Evolutionary conservation across 2,888 invertebrate genomes (phyloP), one percentile per base, ranked within the genome.

Genomic region (Scotopteryx bipunctaria): DNA sequence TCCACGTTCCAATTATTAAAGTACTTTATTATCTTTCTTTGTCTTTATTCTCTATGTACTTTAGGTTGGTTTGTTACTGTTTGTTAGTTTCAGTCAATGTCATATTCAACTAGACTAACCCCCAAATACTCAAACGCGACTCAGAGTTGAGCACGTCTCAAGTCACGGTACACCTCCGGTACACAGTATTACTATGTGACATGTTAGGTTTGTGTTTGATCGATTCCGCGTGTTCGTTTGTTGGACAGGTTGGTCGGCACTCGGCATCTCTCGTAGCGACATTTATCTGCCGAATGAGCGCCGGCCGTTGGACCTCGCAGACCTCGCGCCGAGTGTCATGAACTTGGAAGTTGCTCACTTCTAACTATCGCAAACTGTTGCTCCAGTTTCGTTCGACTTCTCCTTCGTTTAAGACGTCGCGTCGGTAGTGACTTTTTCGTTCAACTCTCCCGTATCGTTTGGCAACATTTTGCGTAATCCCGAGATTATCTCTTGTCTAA

Each of bases 211-310:
- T 9, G n/a, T 38, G 32, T 23, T 40, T 29, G 35, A 33, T 48
- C 23, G 42, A 42, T 31, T 14, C 29, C n/a, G 21, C 32, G 25
- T 31, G 29, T 37, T 19, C 2, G 29, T 37, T 19, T 4, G 33
- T 9, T 14, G 9, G 25, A 13, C 36, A 21, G 29, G 19, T 19
- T 25, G 11, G 11, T 0, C 9, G 15, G 4, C 27, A 25, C 14
- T 37, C 16, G 35, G 14, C 37, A 83, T 84, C 84, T 76, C 58
- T 21, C 69, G 68, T 79, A 68, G 67, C 66, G 73, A 80, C 79
- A 73, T 73, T 76, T 83, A 85, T 83, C 84, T 67, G 38, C 44
- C 36, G 52, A 61, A 78, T 78, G 70, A 80, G 66, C 78, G 79
- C 62, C 77, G 81, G 72, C 63, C 77, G 77, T 78, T 67, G 61